Base-by-base conservation (phyloP, 2,888 invertebrate species). In the Microctonus brassicae region DNA sequence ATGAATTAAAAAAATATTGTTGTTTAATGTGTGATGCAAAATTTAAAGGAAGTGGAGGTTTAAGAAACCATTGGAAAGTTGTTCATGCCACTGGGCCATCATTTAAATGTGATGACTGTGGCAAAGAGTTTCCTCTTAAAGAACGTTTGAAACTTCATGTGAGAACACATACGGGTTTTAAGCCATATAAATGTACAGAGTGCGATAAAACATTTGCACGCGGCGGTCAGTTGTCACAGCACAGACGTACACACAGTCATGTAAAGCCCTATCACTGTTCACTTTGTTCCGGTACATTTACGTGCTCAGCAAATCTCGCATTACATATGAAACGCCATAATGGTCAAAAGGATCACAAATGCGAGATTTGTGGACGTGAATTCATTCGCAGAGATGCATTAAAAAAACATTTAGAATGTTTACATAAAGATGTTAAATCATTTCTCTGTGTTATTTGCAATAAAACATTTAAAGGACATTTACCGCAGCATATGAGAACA, bases 361-460 rank as follows among this genome's bases (percentile, higher is more conserved):
- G 96, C 83, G 92, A 94, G 76, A 91, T 94, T 65, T 96, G 96
- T 82, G 94, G 94, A 0, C 94, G 94, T 79, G 91, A 92, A 33
- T 96, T 95, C 84, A 89, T 93, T 53, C 90, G 94, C 3, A 90
- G 93, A 7, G 93, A 94, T 82, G 93, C 94, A 0, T 87, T 96
- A 76, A 92, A 92, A 77, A 92, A 94, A 74, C 96, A 96, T 84
- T 89, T 95, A 33, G 92, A 92, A 78, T 93, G 94, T 79, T 91
- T 92, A 78, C 96, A 96, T 81, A 91, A 90, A 34, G 94, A 94
- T 69, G 89, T 92, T 1, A 92, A 92, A 76, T 92, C 94, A 26
- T 93, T 95, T 80, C 91, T 93, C 76, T 96, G 96, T 86, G 91
- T 92, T 1, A 91, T 96, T 70, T 96, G 96, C 84, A 93, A 94